Base-by-base conservation (phyloP, 2,113 vertebrate species). In the Gobius niger region DNA sequence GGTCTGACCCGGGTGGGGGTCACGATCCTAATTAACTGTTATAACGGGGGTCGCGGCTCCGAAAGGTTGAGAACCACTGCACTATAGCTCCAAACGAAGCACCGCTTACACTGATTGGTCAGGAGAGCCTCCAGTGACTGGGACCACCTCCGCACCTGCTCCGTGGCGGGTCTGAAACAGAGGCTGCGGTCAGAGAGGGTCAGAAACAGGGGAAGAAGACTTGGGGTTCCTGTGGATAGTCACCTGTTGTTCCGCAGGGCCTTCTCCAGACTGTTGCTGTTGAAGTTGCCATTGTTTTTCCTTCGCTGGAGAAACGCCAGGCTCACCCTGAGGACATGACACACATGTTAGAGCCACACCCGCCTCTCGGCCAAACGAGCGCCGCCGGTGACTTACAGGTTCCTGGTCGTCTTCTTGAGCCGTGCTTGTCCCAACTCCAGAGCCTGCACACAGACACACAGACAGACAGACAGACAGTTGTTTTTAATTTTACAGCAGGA, bases 41-140 rank as follows among this genome's bases (percentile, higher is more conserved):
- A n/a, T n/a, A n/a, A n/a, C n/a, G n/a, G n/a, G n/a, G n/a, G n/a
- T n/a, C n/a, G n/a, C n/a, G n/a, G n/a, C n/a, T n/a, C n/a, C n/a
- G n/a, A n/a, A n/a, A n/a, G n/a, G n/a, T n/a, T n/a, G n/a, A n/a
- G n/a, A n/a, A n/a, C n/a, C n/a, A n/a, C n/a, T n/a, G n/a, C n/a
- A n/a, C n/a, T n/a, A n/a, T 34, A 34, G 24, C 24, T 34, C 24
- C 24, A 34, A 34, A 34, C 5, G 24, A 34, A 34, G 24, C 24
- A 34, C 24, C 0, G 47, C 82, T 94, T 86, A 98, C 96, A 96
- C 90, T 95, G 96, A 87, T 96, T 95, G 78, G 93, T 88, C 76
- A 98, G 93, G 82, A 99, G 90, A 74, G 94, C 93, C 70, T 98
- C 94, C 82, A 98, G 88, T 63, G 94, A 95, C 71, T 96, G 94